Evolutionary conservation across 2,888 invertebrate species (phyloP).

Genomic region (Calameuta filiformis): DNA sequence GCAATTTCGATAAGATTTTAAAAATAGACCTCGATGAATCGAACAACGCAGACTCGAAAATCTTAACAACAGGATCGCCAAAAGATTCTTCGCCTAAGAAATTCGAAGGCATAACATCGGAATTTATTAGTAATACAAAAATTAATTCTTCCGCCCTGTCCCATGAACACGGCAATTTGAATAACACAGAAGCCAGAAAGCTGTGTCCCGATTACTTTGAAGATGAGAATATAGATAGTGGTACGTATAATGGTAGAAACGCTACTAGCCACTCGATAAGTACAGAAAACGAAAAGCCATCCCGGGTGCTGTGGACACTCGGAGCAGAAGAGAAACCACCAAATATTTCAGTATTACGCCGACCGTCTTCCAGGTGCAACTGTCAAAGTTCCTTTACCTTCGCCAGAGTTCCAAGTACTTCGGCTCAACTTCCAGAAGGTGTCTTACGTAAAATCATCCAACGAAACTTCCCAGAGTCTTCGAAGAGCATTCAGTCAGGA

Average conservation of each 20-base stretch:
- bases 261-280: slow-evolving; percentile 25
- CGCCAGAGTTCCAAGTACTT: slow-evolving; percentile 56
- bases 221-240: too few relatives aligned
- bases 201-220: slow-evolving; percentile 15
- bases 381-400: slow-evolving; percentile 56
- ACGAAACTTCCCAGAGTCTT: slow-evolving; percentile 60
- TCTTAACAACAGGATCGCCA: background rate
- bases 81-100: too few relatives aligned
- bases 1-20: too few relatives aligned
- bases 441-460: slow-evolving; percentile 59
- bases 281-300: slow-evolving; percentile 26
- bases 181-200: slow-evolving; percentile 29
- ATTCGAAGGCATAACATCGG: too few relatives aligned
- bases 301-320: slow-evolving; percentile 57
- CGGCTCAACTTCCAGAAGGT: slow-evolving; percentile 57
- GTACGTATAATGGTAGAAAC: slow-evolving; percentile 25
- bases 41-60: background rate
- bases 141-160: too few relatives aligned
- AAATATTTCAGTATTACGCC: slow-evolving; percentile 19
- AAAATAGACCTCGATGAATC: slow-evolving; percentile 1
- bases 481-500: slow-evolving; percentile 53
- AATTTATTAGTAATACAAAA: too few relatives aligned
- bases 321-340: slow-evolving; percentile 52
- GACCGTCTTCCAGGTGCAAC: slow-evolving; percentile 25
- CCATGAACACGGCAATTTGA: background rate